These are phyloP conservation scores for Pteria penguin DNA, from an alignment of 2,888 invertebrate genomes.

Conservation along the genomic window DNA sequence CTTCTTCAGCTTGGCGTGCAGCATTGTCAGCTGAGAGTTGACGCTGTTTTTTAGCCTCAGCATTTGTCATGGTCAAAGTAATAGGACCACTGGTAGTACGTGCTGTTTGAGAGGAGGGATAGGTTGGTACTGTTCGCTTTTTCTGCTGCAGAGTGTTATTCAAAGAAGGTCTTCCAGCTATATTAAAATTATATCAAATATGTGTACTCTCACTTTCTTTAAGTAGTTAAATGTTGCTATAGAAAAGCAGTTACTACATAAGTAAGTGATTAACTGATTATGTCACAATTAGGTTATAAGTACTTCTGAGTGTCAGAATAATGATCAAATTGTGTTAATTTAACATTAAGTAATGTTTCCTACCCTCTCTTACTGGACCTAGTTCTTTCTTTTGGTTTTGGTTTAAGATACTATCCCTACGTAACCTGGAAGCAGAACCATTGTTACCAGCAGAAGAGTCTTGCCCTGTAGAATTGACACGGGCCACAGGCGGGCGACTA, in stretches of 20 bases:
- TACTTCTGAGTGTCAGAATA: too few species aligned
- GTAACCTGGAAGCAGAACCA: conserved; percentile 16
- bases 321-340: too few species aligned
- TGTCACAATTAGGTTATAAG: too few species aligned
- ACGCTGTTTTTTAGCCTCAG: conserved; percentile 38
- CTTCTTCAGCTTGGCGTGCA: conserved; percentile 56
- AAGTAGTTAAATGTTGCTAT: too few species aligned
- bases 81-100: conserved; percentile 45
- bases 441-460: conserved; percentile 21
- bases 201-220: too few species aligned
- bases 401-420: conserved; percentile 22
- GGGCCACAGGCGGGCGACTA: conserved; percentile 19
- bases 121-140: conserved; percentile 24
- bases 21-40: conserved; percentile 60
- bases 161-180: conserved; percentile 49
- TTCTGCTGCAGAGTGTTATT: conserved; percentile 32
- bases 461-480: conserved; percentile 15
- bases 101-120: conserved; percentile 12
- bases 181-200: too few species aligned
- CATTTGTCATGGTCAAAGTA: conserved; percentile 54
- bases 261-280: too few species aligned
- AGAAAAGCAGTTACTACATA: too few species aligned
- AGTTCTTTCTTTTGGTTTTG: conserved; percentile 61
- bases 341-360: conserved; percentile 4
- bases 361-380: conserved; percentile 73